phyloP scores from a whole-genome alignment of 2,113 vertebrate genomes.

The Myiopsitta monachus region DNA sequence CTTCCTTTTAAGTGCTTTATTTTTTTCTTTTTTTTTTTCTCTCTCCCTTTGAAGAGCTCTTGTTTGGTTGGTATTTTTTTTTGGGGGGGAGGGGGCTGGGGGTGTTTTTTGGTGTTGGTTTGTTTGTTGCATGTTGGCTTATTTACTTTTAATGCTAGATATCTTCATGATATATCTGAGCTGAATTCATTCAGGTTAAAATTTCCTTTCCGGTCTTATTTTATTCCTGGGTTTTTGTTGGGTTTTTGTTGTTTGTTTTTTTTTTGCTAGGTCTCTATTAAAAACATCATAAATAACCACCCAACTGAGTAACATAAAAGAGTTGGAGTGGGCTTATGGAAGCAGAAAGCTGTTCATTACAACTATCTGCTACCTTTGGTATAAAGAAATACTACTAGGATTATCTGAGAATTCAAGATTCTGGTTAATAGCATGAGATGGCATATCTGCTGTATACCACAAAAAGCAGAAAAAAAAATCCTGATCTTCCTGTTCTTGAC shows the following conservation, averaged over 20 bases:
- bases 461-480: not conserved
- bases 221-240: not conserved
- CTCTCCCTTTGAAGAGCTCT: accelerated
- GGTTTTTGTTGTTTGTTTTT: not conserved
- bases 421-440: not conserved
- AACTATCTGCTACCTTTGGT: not conserved
- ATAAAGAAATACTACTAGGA: not conserved
- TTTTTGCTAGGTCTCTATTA: not conserved
- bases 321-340: not conserved
- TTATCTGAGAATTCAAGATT: not conserved
- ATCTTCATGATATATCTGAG: not conserved
- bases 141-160: not conserved
- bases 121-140: not conserved
- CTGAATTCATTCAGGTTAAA: not conserved
- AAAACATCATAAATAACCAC: not conserved
- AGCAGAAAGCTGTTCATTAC: not conserved
- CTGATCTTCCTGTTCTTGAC: not conserved
- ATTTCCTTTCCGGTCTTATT: not conserved
- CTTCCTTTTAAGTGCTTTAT: not conserved
- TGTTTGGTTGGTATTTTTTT: not conserved
- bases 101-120: not conserved
- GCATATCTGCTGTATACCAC: not conserved
- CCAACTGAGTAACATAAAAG: not conserved
- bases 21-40: too few species aligned
- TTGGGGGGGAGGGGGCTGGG: too few species aligned